A percentile compares a stretch with the other conserved stretches of the same genome.
These are phyloP conservation scores for Siniperca obscura DNA, from an alignment of 2,797 vertebrate species.

Conservation along the genomic window DNA sequence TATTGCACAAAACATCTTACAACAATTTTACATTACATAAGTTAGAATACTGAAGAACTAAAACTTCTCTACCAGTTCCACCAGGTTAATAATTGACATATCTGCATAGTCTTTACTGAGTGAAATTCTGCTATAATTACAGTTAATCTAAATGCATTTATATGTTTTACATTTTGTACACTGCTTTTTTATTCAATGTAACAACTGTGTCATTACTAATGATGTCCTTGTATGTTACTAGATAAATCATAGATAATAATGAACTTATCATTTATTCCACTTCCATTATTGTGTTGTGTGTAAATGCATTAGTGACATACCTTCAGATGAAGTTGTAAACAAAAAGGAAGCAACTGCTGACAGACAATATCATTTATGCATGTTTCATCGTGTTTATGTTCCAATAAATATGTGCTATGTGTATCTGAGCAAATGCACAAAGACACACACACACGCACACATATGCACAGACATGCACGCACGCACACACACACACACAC, in stretches of 20 bases:
- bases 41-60: not conserved
- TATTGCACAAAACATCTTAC: not conserved
- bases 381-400: not conserved
- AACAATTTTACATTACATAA: not conserved
- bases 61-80: not conserved
- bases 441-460: not conserved
- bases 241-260: not conserved
- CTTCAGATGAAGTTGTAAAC: not conserved
- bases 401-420: not conserved
- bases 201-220: not conserved
- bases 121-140: not conserved
- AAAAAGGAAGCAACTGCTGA: not conserved
- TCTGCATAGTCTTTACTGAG: not conserved
- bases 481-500: not conserved
- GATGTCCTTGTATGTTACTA: not conserved
- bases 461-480: not conserved
- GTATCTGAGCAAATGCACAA: slow-evolving; percentile 1
- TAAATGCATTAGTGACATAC: not conserved
- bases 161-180: not conserved
- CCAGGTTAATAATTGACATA: not conserved
- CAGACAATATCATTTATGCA: not conserved
- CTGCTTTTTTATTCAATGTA: not conserved
- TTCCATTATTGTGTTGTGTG: not conserved
- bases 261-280: not conserved
- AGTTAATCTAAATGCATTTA: not conserved